Conservation (phyloP, 2,113 vertebrate genomes). For the Danio rerio region DNA sequence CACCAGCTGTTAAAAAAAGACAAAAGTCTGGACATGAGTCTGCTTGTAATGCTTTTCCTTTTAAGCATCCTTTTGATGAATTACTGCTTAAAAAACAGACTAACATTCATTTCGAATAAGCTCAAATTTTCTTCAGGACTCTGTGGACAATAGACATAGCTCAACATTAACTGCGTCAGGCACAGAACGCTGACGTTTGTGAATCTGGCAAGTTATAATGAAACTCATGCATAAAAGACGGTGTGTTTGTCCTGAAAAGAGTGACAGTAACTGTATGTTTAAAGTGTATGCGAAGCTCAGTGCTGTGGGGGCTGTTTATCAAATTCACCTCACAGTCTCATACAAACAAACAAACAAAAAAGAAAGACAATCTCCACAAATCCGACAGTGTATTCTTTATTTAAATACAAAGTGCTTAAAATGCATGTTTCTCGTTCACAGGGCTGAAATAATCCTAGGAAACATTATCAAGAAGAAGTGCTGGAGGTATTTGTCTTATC, state of each 20-base stretch:
- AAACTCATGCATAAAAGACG: not conserved
- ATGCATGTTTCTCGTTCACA: conserved; percentile 62
- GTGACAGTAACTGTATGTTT: not conserved
- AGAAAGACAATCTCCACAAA: not conserved
- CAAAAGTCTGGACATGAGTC: not conserved
- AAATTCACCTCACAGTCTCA: not conserved
- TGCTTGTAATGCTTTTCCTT: not conserved
- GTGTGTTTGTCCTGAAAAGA: not conserved
- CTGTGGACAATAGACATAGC: not conserved
- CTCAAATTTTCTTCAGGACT: not conserved
- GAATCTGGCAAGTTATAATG: not conserved
- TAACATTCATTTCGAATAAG: not conserved
- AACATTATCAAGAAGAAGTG: conserved; percentile 99
- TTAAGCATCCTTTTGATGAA: not conserved
- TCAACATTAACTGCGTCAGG: not conserved
- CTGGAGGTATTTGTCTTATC: conserved; percentile 83
- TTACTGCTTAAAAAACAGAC: not conserved
- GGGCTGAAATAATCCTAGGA: conserved; percentile 95
- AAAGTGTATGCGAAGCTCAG: not conserved
- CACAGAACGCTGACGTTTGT: not conserved
- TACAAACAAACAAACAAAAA: not conserved
- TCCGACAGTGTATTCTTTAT: not conserved
- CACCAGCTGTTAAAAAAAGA: not conserved
- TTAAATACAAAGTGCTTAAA: not conserved
- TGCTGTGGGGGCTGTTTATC: not conserved